These are phyloP conservation scores for Turritopsis rubra DNA, from an alignment of 30 jellyfish, hydroid and myxozoan species.

Conservation along the genomic window DNA sequence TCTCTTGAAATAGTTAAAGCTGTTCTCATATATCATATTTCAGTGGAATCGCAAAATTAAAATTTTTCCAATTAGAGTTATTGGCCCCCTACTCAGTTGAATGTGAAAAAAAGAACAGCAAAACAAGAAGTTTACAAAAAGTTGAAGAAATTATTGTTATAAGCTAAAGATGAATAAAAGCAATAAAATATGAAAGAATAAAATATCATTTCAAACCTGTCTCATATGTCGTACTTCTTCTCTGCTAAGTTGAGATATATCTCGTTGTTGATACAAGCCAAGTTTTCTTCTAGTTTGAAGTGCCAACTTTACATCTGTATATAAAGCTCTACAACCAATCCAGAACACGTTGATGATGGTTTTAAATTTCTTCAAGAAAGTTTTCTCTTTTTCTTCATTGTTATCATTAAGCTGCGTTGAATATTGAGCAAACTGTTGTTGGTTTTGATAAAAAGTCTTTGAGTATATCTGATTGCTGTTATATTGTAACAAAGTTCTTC, in stretches of 20 bases:
- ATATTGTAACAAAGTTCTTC: not conserved
- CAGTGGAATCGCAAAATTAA: too few species aligned
- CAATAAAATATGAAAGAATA: not conserved
- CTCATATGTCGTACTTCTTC: slow-evolving; percentile 75
- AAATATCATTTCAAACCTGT: slow-evolving; percentile 36
- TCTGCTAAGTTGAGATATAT: slow-evolving; percentile 43
- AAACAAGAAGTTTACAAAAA: too few species aligned
- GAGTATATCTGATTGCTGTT: not conserved
- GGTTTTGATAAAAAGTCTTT: not conserved
- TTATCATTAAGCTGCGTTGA: not conserved
- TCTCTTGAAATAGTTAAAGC: too few species aligned
- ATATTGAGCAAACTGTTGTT: not conserved
- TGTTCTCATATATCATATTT: too few species aligned
- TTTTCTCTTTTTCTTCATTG: not conserved
- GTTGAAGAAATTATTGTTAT: not conserved
- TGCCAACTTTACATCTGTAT: slow-evolving; percentile 74
- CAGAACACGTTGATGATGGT: slow-evolving; percentile 36
- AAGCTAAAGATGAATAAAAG: not conserved
- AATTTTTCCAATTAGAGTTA: too few species aligned
- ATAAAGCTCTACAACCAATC: slow-evolving; percentile 61
- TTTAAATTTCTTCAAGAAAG: slow-evolving; percentile 31
- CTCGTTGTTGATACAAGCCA: slow-evolving; percentile 46
- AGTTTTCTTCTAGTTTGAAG: slow-evolving; percentile 60
- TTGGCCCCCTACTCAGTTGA: too few species aligned
- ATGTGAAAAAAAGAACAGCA: too few species aligned